A percentile compares a stretch with the other conserved stretches of the same genome.
These are phyloP conservation scores for Spodoptera litura DNA, from an alignment of 1,140 invertebrate species.

Conservation along the genomic window DNA sequence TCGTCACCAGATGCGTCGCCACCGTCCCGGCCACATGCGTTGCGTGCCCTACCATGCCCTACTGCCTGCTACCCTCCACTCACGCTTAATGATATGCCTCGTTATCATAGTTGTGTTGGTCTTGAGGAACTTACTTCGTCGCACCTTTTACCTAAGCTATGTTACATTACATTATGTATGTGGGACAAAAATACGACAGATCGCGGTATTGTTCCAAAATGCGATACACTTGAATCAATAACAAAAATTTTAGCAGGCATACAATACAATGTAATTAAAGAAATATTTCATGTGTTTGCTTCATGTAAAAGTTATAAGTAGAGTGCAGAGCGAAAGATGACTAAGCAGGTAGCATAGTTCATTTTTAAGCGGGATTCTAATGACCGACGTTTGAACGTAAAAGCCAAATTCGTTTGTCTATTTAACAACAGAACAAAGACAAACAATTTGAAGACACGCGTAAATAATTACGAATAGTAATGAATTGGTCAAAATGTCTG, in stretches of 20 bases:
- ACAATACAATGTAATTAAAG: background rate
- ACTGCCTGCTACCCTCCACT: slow-evolving; percentile 69
- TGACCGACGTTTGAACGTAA: background rate
- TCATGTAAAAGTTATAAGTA: too few species aligned
- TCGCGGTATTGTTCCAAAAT: too few species aligned
- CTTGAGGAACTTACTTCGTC: slow-evolving; percentile 11
- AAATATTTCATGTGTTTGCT: background rate
- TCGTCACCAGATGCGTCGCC: slow-evolving; percentile 80
- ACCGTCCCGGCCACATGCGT: slow-evolving; percentile 73
- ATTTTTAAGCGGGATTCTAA: background rate
- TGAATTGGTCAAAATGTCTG: slow-evolving; percentile 36
- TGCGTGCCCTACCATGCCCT: slow-evolving; percentile 68
- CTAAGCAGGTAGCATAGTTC: too few species aligned
- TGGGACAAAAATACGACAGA: too few species aligned
- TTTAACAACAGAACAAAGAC: slow-evolving; percentile 25
- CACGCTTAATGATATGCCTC: slow-evolving; percentile 76
- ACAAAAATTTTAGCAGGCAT: background rate
- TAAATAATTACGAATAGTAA: slow-evolving; percentile 35
- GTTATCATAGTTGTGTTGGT: slow-evolving; percentile 62
- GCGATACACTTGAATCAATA: too few species aligned
- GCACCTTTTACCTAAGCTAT: slow-evolving; percentile 8
- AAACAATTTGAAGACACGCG: slow-evolving; percentile 21
- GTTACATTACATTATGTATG: too few species aligned
- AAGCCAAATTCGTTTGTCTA: background rate
- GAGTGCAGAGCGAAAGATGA: too few species aligned